phyloP scores from a whole-genome alignment of 2,113 vertebrate species.

The Dicerorhinus sumatrensis region DNA sequence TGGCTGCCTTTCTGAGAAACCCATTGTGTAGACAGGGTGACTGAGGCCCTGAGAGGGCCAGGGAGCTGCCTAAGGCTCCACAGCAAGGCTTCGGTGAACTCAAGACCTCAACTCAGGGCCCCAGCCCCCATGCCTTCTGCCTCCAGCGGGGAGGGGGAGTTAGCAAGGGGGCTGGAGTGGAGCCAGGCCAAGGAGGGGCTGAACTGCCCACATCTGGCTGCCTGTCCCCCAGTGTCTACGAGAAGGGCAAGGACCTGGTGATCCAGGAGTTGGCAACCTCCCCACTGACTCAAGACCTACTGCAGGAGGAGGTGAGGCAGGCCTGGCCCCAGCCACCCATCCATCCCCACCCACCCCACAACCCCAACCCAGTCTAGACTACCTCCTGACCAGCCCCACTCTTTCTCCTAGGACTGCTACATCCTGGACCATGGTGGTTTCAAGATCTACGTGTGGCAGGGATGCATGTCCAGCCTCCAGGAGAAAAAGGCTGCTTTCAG shows the following conservation, averaged over 20 bases:
- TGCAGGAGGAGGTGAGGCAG: constrained; percentile 89
- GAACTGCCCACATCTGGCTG: neutral
- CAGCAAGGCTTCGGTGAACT: neutral
- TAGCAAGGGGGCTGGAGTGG: too few relatives aligned
- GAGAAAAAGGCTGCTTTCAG: constrained; percentile 90
- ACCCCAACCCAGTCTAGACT: too few relatives aligned
- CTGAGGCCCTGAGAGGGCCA: neutral
- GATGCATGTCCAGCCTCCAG: constrained; percentile 87
- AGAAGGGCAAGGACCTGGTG: constrained; percentile 88
- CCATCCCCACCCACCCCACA: neutral
- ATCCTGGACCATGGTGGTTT: constrained; percentile 92
- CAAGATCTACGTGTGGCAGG: constrained; percentile 93
- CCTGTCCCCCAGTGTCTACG: constrained; percentile 86
- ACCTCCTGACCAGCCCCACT: neutral
- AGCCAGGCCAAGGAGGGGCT: neutral
- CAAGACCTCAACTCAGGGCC: neutral
- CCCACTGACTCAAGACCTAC: constrained; percentile 91
- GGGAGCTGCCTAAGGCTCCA: neutral
- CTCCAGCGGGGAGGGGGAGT: neutral
- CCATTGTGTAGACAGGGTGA: neutral
- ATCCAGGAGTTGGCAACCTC: constrained; percentile 87
- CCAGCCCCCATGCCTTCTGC: neutral
- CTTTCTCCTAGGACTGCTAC: constrained; percentile 89
- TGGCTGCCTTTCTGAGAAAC: neutral
- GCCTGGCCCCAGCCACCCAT: neutral